A percentile compares a stretch with the other conserved stretches of the same genome.
These are phyloP conservation scores for Hydriomena furcata DNA, from an alignment of 2,888 invertebrate genomes.

Conservation along the genomic window DNA sequence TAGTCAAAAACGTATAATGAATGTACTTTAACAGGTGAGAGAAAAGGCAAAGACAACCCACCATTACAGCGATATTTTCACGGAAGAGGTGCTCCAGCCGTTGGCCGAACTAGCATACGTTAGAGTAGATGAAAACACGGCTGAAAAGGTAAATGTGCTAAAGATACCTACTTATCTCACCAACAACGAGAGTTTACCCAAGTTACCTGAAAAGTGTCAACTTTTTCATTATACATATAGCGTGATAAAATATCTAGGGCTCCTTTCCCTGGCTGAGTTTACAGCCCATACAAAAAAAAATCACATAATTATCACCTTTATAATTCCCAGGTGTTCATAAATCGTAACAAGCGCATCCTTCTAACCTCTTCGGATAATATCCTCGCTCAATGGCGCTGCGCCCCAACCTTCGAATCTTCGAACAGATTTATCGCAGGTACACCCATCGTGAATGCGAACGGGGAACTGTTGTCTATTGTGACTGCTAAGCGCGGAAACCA, in stretches of 20 bases:
- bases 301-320: no score
- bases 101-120: conserved; percentile 71
- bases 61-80: conserved; percentile 74
- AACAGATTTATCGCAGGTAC: conserved; percentile 66
- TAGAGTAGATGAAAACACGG: conserved; percentile 62
- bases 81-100: conserved; percentile 63
- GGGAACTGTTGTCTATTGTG: conserved; percentile 64
- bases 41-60: conserved; percentile 55
- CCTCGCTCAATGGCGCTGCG: conserved; percentile 72
- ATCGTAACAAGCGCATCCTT: conserved; percentile 69
- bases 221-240: no score
- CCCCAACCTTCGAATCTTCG: conserved; percentile 72
- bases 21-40: conserved; percentile 43
- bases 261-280: no score
- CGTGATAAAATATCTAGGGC: background rate
- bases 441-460: conserved; percentile 60
- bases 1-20: no score
- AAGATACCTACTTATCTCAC: no score
- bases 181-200: no score
- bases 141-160: conserved; percentile 75
- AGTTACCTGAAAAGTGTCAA: no score
- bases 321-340: conserved; percentile 72
- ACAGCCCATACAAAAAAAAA: no score
- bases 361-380: conserved; percentile 63
- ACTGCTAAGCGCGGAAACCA: conserved; percentile 69